Base-by-base conservation (phyloP, 2,113 vertebrate species). In the Phalacrocorax aristotelis region DNA sequence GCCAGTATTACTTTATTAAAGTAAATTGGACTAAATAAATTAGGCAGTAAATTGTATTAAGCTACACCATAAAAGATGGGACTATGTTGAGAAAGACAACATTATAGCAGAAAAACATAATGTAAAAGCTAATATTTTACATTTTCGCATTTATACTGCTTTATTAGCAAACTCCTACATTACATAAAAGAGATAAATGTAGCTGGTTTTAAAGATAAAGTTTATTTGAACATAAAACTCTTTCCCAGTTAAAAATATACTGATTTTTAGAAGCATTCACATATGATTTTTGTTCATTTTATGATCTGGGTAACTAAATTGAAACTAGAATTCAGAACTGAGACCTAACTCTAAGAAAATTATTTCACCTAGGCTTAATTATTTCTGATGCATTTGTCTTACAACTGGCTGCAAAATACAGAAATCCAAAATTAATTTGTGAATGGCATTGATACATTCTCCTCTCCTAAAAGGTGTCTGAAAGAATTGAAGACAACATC, bases 401-500 rank as follows among this genome's bases (percentile, higher is more conserved):
- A 14, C 6, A 94, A 71, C 15, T 87, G 32, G 3, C 12, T 90
- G 61, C 29, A 87, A 78, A 86, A 64, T 26, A 49, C 72, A 76
- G 18, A 82, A 48, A 42, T 72, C 13, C 46, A 25, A 85, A 83
- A 57, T 51, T 30, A 72, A 46, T 78, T 80, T 84, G 3, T 90
- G 61, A 71, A 79, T 68, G 14, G 2, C 84, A n/a, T 29, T 92
- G 55, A 52, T 90, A 42, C 12, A 19, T 88, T 91, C 32, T 77
- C 38, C 40, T 83, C 89, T 94, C 60, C 9, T 77, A 38, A 89
- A 89, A 99, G 99, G 96, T 98, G 6, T 98, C 98, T n/a, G 99
- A 99, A 95, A 99, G 97, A 95, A 98, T 99, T 57, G 99, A 99
- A 69, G 98, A 98, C n/a, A 99, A 98, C 95, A 98, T 98, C 1